Conservation (phyloP, 2,888 invertebrate genomes). For the Epiblema foenella region DNA sequence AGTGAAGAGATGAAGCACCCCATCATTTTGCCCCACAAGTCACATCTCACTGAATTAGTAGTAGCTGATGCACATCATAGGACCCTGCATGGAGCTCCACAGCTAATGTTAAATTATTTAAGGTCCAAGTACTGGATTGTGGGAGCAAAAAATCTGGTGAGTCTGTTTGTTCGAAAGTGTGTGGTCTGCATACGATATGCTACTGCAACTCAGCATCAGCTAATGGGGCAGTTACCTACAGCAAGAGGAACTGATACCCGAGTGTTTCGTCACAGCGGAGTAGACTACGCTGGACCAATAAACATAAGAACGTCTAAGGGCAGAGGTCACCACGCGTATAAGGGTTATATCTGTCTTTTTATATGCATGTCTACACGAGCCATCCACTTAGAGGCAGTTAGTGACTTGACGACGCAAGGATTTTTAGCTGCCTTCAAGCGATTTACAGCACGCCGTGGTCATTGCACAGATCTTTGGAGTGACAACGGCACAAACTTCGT, state of each 20-base stretch:
- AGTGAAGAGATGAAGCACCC: constrained; percentile 27
- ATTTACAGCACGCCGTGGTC: constrained; percentile 39
- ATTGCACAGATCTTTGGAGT: constrained; percentile 40
- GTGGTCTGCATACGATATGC: constrained; percentile 6
- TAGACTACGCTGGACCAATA: constrained; percentile 13
- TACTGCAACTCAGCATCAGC: neutral
- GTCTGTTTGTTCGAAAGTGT: neutral
- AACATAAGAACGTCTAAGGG: constrained; percentile 7
- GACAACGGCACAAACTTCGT: constrained; percentile 38
- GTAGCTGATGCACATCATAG: constrained; percentile 19
- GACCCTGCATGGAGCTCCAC: constrained; percentile 28
- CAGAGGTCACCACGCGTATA: constrained; percentile 12
- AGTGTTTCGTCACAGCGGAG: constrained; percentile 1
- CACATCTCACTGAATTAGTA: constrained; percentile 14
- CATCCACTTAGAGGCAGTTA: too few relatives aligned
- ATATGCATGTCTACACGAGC: too few relatives aligned
- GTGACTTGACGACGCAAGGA: too few relatives aligned
- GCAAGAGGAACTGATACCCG: neutral
- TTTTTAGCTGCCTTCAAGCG: too few relatives aligned
- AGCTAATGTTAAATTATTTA: constrained; percentile 20
- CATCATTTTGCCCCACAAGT: constrained; percentile 10
- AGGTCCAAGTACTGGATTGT: constrained; percentile 24
- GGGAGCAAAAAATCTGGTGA: constrained; percentile 3
- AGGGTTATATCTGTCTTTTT: neutral
- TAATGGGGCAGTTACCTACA: constrained; percentile 24